These are phyloP conservation scores for Candidula unifasciata DNA, from an alignment of 2,888 invertebrate species.

Conservation along the genomic window DNA sequence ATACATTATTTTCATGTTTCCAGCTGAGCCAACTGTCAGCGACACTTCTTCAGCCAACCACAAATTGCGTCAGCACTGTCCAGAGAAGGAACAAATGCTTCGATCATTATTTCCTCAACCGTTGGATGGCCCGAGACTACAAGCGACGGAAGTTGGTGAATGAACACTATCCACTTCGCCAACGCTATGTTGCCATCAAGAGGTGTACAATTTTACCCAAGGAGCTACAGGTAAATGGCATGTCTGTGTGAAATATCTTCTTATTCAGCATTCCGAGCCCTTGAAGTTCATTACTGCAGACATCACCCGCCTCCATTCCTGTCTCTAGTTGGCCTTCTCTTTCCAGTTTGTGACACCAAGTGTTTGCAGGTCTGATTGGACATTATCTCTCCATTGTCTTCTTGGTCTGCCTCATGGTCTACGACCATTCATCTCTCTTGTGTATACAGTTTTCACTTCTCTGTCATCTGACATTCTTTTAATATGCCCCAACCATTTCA, in stretches of 20 bases:
- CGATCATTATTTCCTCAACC: slow-evolving; percentile 78
- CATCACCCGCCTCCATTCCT: too few relatives aligned
- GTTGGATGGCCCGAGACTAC: slow-evolving; percentile 91
- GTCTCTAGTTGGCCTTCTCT: too few relatives aligned
- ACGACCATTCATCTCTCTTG: too few relatives aligned
- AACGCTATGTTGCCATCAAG: slow-evolving; percentile 89
- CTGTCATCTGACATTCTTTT: too few relatives aligned
- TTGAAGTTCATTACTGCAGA: too few relatives aligned
- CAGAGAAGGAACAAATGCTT: slow-evolving; percentile 34
- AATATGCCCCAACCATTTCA: too few relatives aligned
- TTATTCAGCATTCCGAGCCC: too few relatives aligned
- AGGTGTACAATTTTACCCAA: slow-evolving; percentile 90
- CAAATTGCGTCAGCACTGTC: background rate
- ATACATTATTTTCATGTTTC: background rate
- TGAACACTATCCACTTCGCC: slow-evolving; percentile 86
- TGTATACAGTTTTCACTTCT: too few relatives aligned
- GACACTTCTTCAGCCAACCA: background rate
- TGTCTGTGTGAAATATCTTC: background rate
- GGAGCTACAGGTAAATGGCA: slow-evolving; percentile 84
- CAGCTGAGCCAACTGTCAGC: slow-evolving; percentile 23
- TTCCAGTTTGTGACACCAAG: too few relatives aligned
- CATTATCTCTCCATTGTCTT: too few relatives aligned
- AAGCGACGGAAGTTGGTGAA: slow-evolving; percentile 87
- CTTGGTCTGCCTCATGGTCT: too few relatives aligned
- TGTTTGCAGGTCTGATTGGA: too few relatives aligned